A percentile compares a stretch with the other conserved stretches of the same genome.
Evolutionary conservation across 1,140 invertebrate species (phyloP).

Genomic region (Mercenaria mercenaria): DNA sequence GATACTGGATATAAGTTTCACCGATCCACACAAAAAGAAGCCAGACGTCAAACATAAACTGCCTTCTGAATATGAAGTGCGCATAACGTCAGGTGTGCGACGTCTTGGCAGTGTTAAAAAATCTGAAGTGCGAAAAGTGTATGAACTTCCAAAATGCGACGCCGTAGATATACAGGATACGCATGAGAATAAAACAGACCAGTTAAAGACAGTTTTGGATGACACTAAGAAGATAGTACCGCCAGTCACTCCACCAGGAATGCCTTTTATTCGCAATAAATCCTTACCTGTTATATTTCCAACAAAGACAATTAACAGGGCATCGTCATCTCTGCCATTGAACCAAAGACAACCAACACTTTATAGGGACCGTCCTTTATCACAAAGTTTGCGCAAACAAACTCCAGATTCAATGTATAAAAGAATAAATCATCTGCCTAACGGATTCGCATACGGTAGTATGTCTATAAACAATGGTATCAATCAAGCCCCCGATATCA

Average conservation of each 20-base stretch:
- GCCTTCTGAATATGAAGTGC: not conserved
- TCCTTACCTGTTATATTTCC: conserved; percentile 56
- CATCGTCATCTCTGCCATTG: not conserved
- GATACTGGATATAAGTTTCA: not conserved
- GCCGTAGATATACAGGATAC: conserved; percentile 48
- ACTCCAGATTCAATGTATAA: conserved; percentile 47
- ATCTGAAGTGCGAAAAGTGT: conserved; percentile 10
- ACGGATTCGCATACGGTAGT: conserved; percentile 12
- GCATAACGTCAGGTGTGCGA: not conserved
- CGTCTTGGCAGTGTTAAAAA: not conserved
- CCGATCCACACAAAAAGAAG: not conserved
- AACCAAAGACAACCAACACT: not conserved
- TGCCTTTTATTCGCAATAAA: conserved; percentile 50
- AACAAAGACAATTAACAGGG: conserved; percentile 38
- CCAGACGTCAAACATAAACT: not conserved
- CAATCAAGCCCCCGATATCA: conserved; percentile 30
- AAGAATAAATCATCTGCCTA: conserved; percentile 22
- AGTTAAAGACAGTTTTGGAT: not conserved
- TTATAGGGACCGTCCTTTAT: conserved; percentile 42
- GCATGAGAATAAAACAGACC: not conserved
- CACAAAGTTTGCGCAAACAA: conserved; percentile 29
- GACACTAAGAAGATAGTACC: not conserved
- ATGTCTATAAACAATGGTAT: conserved; percentile 55
- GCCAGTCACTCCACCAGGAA: not conserved
- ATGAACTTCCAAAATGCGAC: conserved; percentile 49